Evolutionary conservation across 2,797 vertebrate species (phyloP).

Genomic region (Enteromius treurensis): DNA sequence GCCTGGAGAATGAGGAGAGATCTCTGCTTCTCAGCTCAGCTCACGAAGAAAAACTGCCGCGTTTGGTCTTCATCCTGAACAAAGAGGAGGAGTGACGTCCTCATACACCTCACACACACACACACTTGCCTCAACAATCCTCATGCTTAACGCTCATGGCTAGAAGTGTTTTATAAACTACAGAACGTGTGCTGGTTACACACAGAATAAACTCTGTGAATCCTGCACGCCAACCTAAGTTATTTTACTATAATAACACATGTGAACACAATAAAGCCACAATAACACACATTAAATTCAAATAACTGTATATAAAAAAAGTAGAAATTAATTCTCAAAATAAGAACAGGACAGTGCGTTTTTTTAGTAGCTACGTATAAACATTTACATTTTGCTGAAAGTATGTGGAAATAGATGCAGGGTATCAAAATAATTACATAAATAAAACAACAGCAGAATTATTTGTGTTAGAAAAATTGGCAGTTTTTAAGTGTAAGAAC

Average conservation of each 20-base stretch:
- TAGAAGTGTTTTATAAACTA: neutral
- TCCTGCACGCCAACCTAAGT: neutral
- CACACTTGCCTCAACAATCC: neutral
- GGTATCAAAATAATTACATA: neutral
- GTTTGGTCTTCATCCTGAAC: constrained; percentile 61
- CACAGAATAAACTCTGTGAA: neutral
- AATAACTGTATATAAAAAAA: neutral
- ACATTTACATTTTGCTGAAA: too few relatives aligned
- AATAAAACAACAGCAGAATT: neutral
- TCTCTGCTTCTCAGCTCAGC: constrained; percentile 51
- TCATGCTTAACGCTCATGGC: neutral
- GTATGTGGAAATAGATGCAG: neutral
- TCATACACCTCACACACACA: constrained; percentile 1
- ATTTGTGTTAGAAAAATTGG: neutral
- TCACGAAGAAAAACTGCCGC: constrained; percentile 62
- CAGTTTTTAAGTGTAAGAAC: neutral
- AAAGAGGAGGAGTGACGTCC: constrained; percentile 40
- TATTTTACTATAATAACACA: neutral
- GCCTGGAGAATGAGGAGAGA: constrained; percentile 55
- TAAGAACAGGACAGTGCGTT: too few relatives aligned
- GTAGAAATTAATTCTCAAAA: too few relatives aligned
- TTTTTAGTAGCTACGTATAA: too few relatives aligned
- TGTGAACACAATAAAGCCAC: neutral
- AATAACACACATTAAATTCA: neutral
- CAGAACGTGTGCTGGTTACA: too few relatives aligned